Evolutionary conservation across 92 coral and sea anemone species (phyloP), one percentile per base, ranked within the genome.

Genomic region (Desmophyllum pertusum): DNA sequence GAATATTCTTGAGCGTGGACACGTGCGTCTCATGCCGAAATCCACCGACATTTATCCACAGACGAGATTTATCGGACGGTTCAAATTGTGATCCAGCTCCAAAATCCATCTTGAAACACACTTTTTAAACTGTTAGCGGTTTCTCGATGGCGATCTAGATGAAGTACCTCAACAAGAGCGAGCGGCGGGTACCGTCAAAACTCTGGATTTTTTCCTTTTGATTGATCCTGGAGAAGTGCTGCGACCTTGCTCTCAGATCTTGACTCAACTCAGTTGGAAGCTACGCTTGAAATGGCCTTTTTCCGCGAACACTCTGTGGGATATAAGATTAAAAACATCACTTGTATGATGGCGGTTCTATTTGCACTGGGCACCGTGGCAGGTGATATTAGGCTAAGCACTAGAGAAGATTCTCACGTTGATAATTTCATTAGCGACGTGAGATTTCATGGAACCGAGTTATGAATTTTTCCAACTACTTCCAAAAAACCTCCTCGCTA

Each of bases 31-130:
- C 95, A 55, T 94, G 98, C 9, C 98, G 91, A 59, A 94, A 81
- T 39, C 98, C 98, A 0, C 98, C 98, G 33, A 94, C 98, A 74
- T 94, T 94, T 46, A 94, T 94, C 29, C 87, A 87, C 6, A 94
- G 86, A 27, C 95, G 87, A 15, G 92, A 88, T 31, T 83, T 91
- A 70, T 89, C 97, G 14, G 91, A 75, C 70, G 88, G 84, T 3
- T 91, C 89, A 66, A 71, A 78, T 59, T 83, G 89, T 38, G 89
- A 87, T 14, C 80, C 84, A 61, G 77, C 74, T 10, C 50, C 78
- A 61, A 86, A 86, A 82, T 88, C 91, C 94, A 91, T 91, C 3
- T 41, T 86, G 61, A 38, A 50, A 83, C n/a, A 40, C 63, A 68
- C 84, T 68, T 51, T 38, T 62, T 78, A 17, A 52, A 80, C 59